Percentiles rank a stretch among this genome's conserved stretches.
phyloP scores from a whole-genome alignment of 2,888 invertebrate species.

The Acanthococcus lagerstroemiae region DNA sequence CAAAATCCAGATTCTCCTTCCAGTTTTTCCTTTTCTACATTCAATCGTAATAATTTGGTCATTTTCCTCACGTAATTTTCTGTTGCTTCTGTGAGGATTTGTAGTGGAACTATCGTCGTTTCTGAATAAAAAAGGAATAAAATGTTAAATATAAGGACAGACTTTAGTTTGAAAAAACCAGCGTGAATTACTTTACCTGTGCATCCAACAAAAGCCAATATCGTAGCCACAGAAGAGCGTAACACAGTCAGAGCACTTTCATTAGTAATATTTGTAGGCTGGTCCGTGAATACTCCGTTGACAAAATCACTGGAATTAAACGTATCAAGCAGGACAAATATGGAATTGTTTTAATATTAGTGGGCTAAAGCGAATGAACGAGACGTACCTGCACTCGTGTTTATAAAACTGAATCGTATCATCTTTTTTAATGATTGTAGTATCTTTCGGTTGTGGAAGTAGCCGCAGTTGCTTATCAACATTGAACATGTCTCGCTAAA shows the following conservation, averaged over 20 bases:
- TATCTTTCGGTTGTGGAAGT: too few species aligned
- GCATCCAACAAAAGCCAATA: constrained; percentile 17
- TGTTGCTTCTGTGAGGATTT: constrained; percentile 17
- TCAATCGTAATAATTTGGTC: constrained; percentile 4
- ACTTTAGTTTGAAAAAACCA: not conserved
- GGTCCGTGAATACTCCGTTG: not conserved
- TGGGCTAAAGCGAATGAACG: too few species aligned
- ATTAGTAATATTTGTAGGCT: not conserved
- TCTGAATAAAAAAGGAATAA: not conserved
- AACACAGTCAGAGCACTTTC: constrained; percentile 11
- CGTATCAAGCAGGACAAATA: not conserved
- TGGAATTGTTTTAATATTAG: too few species aligned
- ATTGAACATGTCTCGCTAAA: not conserved
- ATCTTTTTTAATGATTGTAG: too few species aligned
- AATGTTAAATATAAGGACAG: not conserved
- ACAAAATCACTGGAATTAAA: constrained; percentile 8
- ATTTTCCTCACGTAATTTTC: constrained; percentile 26
- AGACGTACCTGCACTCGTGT: too few species aligned
- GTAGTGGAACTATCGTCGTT: constrained; percentile 10
- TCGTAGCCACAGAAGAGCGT: constrained; percentile 5
- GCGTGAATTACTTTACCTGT: not conserved
- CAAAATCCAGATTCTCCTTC: constrained; percentile 20
- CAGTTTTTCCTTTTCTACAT: constrained; percentile 17
- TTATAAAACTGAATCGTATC: too few species aligned
- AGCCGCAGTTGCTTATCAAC: too few species aligned